Conservation (phyloP, 2,113 vertebrate species). For the Cinclus mexicanus region DNA sequence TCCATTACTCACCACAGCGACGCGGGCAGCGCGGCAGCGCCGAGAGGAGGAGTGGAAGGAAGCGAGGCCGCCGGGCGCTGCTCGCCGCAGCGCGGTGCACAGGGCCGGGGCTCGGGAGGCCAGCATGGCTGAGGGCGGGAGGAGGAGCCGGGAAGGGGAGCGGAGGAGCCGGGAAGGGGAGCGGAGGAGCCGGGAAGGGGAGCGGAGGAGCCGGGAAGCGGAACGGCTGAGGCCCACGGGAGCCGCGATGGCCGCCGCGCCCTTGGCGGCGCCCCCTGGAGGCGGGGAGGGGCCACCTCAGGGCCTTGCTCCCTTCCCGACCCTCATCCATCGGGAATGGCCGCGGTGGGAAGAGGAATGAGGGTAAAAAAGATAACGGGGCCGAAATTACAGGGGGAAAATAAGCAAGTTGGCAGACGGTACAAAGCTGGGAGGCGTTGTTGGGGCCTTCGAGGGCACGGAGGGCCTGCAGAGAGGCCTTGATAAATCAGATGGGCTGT, state of each 20-base stretch:
- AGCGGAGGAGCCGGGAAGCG: too few relatives aligned
- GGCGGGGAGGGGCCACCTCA: neutral
- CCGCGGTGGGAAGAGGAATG: neutral
- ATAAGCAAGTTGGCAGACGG: neutral
- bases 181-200: fast-evolving
- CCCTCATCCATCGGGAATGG: fast-evolving
- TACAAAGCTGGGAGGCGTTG: neutral
- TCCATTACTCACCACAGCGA: constrained; percentile 72
- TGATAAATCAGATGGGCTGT: neutral
- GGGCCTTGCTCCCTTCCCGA: fast-evolving
- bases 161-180: fast-evolving
- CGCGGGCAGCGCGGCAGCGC: constrained; percentile 29
- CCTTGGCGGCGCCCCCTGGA: neutral
- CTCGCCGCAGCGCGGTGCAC: neutral
- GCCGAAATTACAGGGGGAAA: fast-evolving
- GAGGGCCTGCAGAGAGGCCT: neutral
- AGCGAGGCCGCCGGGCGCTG: neutral
- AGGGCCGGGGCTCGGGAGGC: neutral
- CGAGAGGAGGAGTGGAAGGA: constrained; percentile 57
- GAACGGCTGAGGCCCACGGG: too few relatives aligned
- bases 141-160: too few relatives aligned
- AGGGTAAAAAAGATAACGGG: too few relatives aligned
- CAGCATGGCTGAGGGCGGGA: constrained; percentile 7
- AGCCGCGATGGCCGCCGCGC: neutral
- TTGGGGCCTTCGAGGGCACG: neutral